A percentile compares a stretch with the other conserved stretches of the same genome.
phyloP scores from a whole-genome alignment of 2,888 invertebrate species.

The Encarsia formosa region DNA sequence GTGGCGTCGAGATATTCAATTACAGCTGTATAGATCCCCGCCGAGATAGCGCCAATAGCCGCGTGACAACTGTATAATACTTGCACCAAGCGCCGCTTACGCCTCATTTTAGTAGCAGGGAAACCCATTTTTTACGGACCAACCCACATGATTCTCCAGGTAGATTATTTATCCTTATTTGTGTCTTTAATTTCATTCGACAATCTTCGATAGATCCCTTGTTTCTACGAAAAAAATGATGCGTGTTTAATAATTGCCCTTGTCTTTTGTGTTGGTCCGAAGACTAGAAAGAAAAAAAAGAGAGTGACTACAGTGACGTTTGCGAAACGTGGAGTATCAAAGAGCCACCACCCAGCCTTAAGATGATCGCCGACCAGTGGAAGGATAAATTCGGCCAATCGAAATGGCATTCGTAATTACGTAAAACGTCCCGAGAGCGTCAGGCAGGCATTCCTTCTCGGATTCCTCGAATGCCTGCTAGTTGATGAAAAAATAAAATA shows the following conservation, averaged over 20 bases:
- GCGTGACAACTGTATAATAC: constrained; percentile 46
- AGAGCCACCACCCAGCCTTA: no score
- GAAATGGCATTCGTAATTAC: constrained; percentile 13
- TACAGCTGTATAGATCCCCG: constrained; percentile 40
- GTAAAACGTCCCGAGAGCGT: constrained; percentile 8
- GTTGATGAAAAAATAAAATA: no score
- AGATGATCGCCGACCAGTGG: not conserved
- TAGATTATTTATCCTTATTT: no score
- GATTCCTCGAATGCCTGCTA: constrained; percentile 28
- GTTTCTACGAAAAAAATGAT: not conserved
- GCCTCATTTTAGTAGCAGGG: no score
- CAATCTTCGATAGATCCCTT: not conserved
- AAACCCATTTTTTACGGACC: not conserved
- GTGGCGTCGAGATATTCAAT: constrained; percentile 42
- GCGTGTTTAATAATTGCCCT: not conserved
- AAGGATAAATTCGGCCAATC: not conserved
- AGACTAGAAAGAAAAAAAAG: not conserved
- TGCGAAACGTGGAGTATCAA: no score
- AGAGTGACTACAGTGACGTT: no score
- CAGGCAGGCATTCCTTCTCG: constrained; percentile 2
- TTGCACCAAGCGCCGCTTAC: constrained; percentile 15
- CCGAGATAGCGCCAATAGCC: constrained; percentile 35
- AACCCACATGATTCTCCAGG: no score
- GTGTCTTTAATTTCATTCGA: no score
- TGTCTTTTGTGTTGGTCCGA: no score